These are phyloP conservation scores for Littorina saxatilis DNA, from an alignment of 1,140 invertebrate species.

Conservation along the genomic window DNA sequence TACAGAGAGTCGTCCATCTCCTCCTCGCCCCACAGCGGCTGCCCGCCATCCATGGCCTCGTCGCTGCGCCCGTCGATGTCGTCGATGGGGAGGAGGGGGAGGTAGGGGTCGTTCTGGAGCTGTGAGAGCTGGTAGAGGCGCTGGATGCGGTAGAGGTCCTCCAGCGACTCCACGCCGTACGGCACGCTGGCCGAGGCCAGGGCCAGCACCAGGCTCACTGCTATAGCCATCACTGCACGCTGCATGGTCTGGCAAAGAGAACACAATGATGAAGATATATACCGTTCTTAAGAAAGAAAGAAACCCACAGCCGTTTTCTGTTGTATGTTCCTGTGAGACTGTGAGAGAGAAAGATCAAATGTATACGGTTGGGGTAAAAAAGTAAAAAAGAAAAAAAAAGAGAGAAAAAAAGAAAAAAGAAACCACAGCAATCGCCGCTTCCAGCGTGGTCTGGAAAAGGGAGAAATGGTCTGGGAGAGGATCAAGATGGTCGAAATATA, in stretches of 20 bases:
- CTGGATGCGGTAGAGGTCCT: slow-evolving; percentile 43
- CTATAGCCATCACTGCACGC: slow-evolving; percentile 4
- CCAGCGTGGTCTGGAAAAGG: too few species aligned
- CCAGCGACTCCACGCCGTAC: slow-evolving; percentile 26
- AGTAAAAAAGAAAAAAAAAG: too few species aligned
- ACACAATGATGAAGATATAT: too few species aligned
- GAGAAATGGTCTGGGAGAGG: too few species aligned
- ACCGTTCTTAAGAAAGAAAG: too few species aligned
- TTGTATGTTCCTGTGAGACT: too few species aligned
- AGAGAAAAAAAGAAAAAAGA: too few species aligned
- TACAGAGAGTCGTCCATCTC: slow-evolving; percentile 31
- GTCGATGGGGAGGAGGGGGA: slow-evolving; percentile 27
- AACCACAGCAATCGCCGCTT: too few species aligned
- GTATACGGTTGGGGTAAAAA: too few species aligned
- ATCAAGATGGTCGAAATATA: too few species aligned
- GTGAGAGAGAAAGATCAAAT: too few species aligned
- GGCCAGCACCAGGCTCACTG: slow-evolving; percentile 24
- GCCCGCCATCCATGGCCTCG: slow-evolving; percentile 27
- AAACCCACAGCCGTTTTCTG: too few species aligned
- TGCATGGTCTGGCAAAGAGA: not conserved
- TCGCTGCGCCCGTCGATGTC: slow-evolving; percentile 40
- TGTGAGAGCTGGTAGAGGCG: slow-evolving; percentile 43
- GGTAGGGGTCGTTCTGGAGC: slow-evolving; percentile 34
- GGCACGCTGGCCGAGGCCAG: slow-evolving; percentile 28
- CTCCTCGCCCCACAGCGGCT: slow-evolving; percentile 10